phyloP scores from a whole-genome alignment of 2,888 invertebrate genomes.

The Xestia ashworthii region DNA sequence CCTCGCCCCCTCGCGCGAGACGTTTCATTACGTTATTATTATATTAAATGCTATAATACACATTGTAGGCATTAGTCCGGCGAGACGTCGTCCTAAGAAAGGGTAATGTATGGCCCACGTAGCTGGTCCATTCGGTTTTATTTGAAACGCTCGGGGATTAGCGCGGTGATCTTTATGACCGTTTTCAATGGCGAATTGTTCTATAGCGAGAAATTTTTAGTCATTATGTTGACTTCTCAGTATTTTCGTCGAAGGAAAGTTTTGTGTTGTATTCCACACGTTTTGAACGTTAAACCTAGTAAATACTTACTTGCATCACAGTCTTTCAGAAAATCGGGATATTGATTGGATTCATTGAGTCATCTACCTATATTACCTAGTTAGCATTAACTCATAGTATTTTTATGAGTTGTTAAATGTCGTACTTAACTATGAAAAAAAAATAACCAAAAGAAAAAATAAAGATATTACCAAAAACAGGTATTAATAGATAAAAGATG shows the following conservation, averaged over 20 bases:
- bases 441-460: neutral
- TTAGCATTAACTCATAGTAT: neutral
- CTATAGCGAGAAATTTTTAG: conserved; percentile 73
- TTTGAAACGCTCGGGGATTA: conserved; percentile 80
- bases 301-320: neutral
- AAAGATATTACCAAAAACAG: neutral
- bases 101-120: conserved; percentile 82
- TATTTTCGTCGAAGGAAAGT: conserved; percentile 69
- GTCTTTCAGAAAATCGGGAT: conserved; percentile 2
- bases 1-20: conserved; percentile 79
- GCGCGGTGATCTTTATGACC: conserved; percentile 81
- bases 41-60: conserved; percentile 91
- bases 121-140: conserved; percentile 76
- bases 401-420: neutral
- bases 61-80: conserved; percentile 89
- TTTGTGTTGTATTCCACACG: conserved; percentile 72
- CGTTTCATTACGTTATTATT: conserved; percentile 91
- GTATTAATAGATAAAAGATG: neutral
- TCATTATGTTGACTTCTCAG: conserved; percentile 72
- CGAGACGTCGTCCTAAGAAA: conserved; percentile 83
- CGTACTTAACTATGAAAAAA: neutral
- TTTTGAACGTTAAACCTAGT: conserved; percentile 62
- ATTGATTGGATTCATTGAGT: conserved; percentile 12
- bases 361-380: neutral
- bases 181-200: conserved; percentile 82